phyloP scores from a whole-genome alignment of 1,140 invertebrate genomes.

The Aphis craccivora region DNA sequence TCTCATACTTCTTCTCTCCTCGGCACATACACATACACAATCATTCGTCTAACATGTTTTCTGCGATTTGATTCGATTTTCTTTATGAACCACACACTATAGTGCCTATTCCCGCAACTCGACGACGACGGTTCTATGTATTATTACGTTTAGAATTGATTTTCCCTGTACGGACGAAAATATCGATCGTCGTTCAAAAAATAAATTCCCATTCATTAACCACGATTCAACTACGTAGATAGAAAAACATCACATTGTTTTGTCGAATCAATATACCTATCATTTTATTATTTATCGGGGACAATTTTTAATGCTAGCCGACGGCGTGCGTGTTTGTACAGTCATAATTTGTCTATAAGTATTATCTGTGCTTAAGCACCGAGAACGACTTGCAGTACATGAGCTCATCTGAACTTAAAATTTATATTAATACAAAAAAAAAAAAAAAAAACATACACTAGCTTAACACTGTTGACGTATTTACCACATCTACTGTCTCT shows the following conservation, averaged over 20 bases:
- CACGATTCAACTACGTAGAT: neutral
- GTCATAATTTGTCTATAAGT: neutral
- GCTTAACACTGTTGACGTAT: neutral
- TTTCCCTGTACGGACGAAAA: neutral
- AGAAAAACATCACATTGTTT: neutral
- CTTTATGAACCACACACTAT: neutral
- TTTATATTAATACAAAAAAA: neutral
- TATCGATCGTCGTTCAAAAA: neutral
- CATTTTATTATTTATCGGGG: neutral
- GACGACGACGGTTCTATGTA: neutral
- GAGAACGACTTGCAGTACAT: neutral
- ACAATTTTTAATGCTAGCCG: neutral
- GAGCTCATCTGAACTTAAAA: neutral
- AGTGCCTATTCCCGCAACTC: neutral
- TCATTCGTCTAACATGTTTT: neutral
- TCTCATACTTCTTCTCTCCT: neutral
- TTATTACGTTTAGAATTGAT: conserved; percentile 18
- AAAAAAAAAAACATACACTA: neutral
- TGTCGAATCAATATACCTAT: too few relatives aligned
- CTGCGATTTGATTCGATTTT: conserved; percentile 4
- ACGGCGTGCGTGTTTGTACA: neutral
- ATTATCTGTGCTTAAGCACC: neutral
- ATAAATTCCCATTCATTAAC: neutral
- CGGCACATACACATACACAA: neutral
- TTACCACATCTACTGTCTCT: neutral